Percentiles rank a stretch among this genome's conserved stretches.
Conservation (phyloP, 2,888 invertebrate genomes). For the Drosophila mimica region DNA sequence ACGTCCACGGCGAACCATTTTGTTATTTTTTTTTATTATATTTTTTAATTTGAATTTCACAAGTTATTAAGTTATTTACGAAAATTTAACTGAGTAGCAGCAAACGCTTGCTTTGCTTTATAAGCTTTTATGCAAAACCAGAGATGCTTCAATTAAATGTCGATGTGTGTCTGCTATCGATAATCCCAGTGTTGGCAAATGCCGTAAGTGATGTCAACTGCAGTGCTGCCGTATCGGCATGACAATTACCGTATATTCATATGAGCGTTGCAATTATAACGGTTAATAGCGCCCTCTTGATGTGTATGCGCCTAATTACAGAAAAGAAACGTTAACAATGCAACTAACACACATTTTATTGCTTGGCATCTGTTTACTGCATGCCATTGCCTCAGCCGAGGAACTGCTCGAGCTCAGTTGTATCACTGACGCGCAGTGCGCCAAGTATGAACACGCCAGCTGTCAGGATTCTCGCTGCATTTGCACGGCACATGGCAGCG, state of each 20-base stretch:
- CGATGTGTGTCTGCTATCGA: constrained; percentile 20
- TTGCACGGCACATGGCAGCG: constrained; percentile 58
- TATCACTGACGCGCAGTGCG: constrained; percentile 65
- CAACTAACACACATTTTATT: constrained; percentile 1
- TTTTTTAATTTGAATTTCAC: constrained; percentile 18
- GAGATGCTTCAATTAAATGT: constrained; percentile 2
- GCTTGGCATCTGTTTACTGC: constrained; percentile 2
- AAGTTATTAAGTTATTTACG: constrained; percentile 43
- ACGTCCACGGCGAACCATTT: constrained; percentile 91
- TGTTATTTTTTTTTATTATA: constrained; percentile 35
- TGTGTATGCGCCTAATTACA: neutral
- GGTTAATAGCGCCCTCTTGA: constrained; percentile 46
- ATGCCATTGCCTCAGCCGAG: constrained; percentile 7
- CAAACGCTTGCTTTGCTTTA: constrained; percentile 44
- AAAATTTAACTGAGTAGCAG: constrained; percentile 46
- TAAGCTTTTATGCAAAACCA: constrained; percentile 36
- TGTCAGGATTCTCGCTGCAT: constrained; percentile 67
- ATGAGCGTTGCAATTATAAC: constrained; percentile 30
- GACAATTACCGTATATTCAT: constrained; percentile 5
- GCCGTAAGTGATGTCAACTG: neutral
- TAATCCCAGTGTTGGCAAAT: constrained; percentile 4
- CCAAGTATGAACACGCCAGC: constrained; percentile 55
- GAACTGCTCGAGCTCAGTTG: constrained; percentile 79
- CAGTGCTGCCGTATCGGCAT: constrained; percentile 20
- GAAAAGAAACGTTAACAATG: constrained; percentile 35